These are phyloP conservation scores for Nomada hirtipes DNA, from an alignment of 2,888 invertebrate genomes.

Conservation along the genomic window DNA sequence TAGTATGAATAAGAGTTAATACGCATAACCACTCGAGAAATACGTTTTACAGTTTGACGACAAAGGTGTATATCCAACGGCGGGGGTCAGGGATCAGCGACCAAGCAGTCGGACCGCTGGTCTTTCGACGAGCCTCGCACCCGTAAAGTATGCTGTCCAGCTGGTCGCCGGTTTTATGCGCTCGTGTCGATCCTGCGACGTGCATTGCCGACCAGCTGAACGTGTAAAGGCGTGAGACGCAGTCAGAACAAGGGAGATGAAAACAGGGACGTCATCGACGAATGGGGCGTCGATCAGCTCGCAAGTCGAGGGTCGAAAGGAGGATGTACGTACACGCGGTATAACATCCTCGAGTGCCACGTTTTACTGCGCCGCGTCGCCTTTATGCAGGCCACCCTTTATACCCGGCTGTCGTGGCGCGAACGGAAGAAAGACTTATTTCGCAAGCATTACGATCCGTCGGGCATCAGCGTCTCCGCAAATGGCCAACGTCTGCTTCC, in stretches of 20 bases:
- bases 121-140: background rate
- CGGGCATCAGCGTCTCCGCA: slow-evolving; percentile 61
- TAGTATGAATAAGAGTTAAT: too few relatives aligned
- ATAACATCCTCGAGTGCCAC: slow-evolving; percentile 71
- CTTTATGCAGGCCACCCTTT: slow-evolving; percentile 69
- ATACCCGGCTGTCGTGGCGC: slow-evolving; percentile 54
- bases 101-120: background rate
- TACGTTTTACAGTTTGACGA: too few relatives aligned
- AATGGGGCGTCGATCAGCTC: slow-evolving; percentile 43
- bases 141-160: background rate
- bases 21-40: too few relatives aligned
- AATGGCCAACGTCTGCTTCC: slow-evolving; percentile 55
- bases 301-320: background rate
- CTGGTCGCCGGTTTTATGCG: background rate
- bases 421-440: slow-evolving; percentile 64
- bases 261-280: slow-evolving; percentile 28
- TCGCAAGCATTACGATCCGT: slow-evolving; percentile 66
- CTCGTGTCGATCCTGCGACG: slow-evolving; percentile 1
- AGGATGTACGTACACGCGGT: slow-evolving; percentile 16
- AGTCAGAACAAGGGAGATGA: background rate
- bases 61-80: background rate
- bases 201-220: slow-evolving; percentile 14
- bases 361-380: slow-evolving; percentile 69
- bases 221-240: background rate
- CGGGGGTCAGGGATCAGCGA: background rate